Conservation (phyloP, 2,113 vertebrate species). For the Ondatra zibethicus region DNA sequence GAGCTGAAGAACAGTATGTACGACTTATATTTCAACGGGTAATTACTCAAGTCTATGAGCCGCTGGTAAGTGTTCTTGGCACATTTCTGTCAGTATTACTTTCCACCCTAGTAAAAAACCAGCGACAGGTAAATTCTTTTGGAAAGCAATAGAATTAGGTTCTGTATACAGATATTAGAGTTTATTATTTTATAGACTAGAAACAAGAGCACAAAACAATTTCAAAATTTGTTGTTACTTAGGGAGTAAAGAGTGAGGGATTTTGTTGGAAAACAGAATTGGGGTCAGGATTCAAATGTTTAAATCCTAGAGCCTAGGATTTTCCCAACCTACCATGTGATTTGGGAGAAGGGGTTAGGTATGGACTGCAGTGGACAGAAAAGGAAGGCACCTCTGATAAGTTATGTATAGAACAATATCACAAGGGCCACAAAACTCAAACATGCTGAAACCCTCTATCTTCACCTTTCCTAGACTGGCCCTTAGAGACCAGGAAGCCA, state of each 20-base stretch:
- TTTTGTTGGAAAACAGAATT: background rate
- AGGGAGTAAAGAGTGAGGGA: background rate
- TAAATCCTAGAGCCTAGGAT: background rate
- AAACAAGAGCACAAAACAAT: background rate
- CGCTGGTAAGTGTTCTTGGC: background rate
- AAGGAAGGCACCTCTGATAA: background rate
- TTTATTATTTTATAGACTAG: background rate
- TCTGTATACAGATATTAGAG: background rate
- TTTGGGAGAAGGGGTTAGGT: background rate
- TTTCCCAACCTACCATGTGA: background rate
- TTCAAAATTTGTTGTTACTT: background rate
- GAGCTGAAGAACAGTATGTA: background rate
- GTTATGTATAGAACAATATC: background rate
- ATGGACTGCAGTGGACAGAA: background rate
- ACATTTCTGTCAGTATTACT: constrained; percentile 11
- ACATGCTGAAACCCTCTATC: background rate
- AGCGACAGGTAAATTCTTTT: background rate
- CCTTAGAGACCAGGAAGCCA: background rate
- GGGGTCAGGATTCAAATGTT: background rate
- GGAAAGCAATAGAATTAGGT: background rate
- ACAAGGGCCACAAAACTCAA: background rate
- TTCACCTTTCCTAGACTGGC: background rate
- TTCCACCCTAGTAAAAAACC: background rate
- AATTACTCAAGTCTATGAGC: background rate
- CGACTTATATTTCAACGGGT: constrained; percentile 1